phyloP scores from a whole-genome alignment of 2,113 vertebrate genomes.

The Nothobranchius furzeri region DNA sequence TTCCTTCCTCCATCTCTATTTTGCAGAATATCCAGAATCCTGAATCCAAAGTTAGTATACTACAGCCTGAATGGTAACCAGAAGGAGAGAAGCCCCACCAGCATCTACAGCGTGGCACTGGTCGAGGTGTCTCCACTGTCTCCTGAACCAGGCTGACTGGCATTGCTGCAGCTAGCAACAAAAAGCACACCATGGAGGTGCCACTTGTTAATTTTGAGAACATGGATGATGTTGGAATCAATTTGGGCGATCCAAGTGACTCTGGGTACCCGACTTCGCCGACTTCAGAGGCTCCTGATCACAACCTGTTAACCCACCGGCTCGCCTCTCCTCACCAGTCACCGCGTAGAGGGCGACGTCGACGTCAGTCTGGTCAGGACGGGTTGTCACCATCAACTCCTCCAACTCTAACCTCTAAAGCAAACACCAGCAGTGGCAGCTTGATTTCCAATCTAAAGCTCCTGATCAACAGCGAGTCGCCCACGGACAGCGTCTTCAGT shows the following conservation, averaged over 20 bases:
- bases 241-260: slow-evolving; percentile 82
- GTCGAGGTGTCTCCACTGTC: slow-evolving; percentile 45
- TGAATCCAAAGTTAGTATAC: slow-evolving; percentile 7
- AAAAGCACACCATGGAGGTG: slow-evolving; percentile 87
- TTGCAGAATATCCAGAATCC: slow-evolving; percentile 53
- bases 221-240: slow-evolving; percentile 86
- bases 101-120: slow-evolving; percentile 49
- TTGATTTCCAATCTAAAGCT: slow-evolving; percentile 88
- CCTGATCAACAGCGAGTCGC: slow-evolving; percentile 84
- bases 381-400: slow-evolving; percentile 62
- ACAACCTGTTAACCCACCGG: slow-evolving; percentile 60
- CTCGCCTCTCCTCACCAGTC: slow-evolving; percentile 67
- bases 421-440: slow-evolving; percentile 82
- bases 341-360: slow-evolving; percentile 53
- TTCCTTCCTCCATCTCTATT: slow-evolving; percentile 21
- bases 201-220: slow-evolving; percentile 93
- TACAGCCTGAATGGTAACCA: slow-evolving; percentile 67
- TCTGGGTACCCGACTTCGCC: slow-evolving; percentile 82
- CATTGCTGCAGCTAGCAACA: slow-evolving; percentile 74
- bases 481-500: slow-evolving; percentile 87
- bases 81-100: slow-evolving; percentile 43
- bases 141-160: slow-evolving; percentile 56
- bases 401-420: slow-evolving; percentile 75
- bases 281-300: slow-evolving; percentile 71
- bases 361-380: slow-evolving; percentile 55